Evolutionary conservation across 2,113 vertebrate species (phyloP), one percentile per base, ranked within the genome.

Genomic region (Xiphophorus maculatus): DNA sequence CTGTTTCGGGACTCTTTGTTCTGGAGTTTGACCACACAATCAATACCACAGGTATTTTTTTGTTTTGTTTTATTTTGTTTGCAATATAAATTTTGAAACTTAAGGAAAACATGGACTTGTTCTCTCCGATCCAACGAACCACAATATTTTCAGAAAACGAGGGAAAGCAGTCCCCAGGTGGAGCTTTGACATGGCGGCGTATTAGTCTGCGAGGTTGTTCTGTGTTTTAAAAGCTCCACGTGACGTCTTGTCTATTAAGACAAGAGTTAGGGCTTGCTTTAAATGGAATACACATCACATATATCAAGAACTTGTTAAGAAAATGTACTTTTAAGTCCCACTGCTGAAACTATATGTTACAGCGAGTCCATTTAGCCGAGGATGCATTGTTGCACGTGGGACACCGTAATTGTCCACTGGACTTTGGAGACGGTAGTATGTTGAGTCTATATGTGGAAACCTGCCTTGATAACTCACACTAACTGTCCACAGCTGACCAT

Each of bases 261-360:
- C 42, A 40, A 88, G 89, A 92, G 86, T 90, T 87, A 91, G 63
- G 80, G 80, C 37, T 74, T 76, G 76, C 87, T 89, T 90, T 87
- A 86, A 87, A 90, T 84, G 83, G 83, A 87, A 88, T 85, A 89
- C 90, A 87, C 88, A 90, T 91, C 88, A 89, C 88, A 93, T 91
- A 85, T 79, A 88, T 91, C 88, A 87, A 83, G 80, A 91, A 91
- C 89, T 85, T 91, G 89, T 91, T 90, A 93, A 84, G 89, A 79
- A 81, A 91, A 90, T 89, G 85, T 93, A 88, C 87, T 85, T 88
- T 82, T 81, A 84, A 82, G 85, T 91, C 91, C 89, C 89, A 84
- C 71, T 70, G 84, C 91, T 86, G n/a, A 83, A 80, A 86, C 76
- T 77, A 90, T 90, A 82, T 77, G 82, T 90, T 89, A 88, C 82